Base-by-base conservation (phyloP, 92 coral and sea anemone genomes). In the Montipora capitata region DNA sequence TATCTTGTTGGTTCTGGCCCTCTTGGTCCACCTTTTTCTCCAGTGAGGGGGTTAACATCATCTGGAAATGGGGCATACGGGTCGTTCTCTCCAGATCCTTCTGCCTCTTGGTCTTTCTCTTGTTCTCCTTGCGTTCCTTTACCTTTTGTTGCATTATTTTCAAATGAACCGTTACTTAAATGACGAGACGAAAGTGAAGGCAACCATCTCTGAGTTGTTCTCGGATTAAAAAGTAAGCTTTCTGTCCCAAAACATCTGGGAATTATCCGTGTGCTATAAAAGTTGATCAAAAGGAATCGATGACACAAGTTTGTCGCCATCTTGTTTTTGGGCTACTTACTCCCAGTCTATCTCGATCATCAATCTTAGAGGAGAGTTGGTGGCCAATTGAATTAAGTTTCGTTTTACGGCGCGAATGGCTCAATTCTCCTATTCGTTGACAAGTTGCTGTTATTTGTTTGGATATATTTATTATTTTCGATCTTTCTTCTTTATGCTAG, bases 1-100 rank as follows among this genome's bases (percentile, higher is more conserved):
- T 98, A 98, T 88, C 99, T 92, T 5, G 99, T 98, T 68, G 99
- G 99, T 68, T 98, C 99, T 58, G 99, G 99, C 62, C 99, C 99
- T 86, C 75, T 94, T n/a, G 99, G 99, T 74, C 99, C 99, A 42
- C 94, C 98, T 86, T 77, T 88, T 44, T 98, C 99, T 17, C 96
- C 95, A 17, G 99, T 98, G 9, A 40, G 94, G 40, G 99, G 99
- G 79, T 98, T 98, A 17, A 96, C 58, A 58, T 92, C 95, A 80
- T 94, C 91, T 54, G 99, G 99, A 93, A 92, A 98, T 2, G 98
- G 93, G 35, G 98, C 96, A 81, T 76, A 98, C 2, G 99, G 99
- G 85, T 98, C 99, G 45, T 90, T 65, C 65, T 93, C 93, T 56
- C 83, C 38, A 16, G 76, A 76, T 58, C 40, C 81, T 57, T 83